Evolutionary conservation across 2,113 vertebrate genomes (phyloP), one percentile per base, ranked within the genome.

Genomic region (Oncorhynchus clarkii): DNA sequence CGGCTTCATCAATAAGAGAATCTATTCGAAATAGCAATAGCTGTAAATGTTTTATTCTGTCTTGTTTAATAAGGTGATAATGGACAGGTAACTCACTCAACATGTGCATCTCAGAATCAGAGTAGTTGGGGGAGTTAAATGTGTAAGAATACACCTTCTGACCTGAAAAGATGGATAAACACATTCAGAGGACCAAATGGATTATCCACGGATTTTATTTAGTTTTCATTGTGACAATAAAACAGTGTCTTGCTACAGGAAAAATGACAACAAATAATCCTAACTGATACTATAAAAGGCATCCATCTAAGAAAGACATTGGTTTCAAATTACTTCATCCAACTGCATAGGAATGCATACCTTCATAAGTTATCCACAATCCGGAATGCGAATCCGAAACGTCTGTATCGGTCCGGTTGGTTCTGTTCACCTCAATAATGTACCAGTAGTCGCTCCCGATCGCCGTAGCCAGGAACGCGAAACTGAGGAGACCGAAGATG

Each of bases 371-470:
- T 67, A 82, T 84, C 93, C 93, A 94, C 70, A 95, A 91, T 73
- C 92, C 93, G 0, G 71, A 86, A n/a, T 86, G 89, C 13, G 82
- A 92, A 45, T 78, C 86, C 67, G 90, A 71, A 57, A 82, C 80
- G 77, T 86, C 84, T 0, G 79, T 67, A n/a, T 88, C 82, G 14
- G 87, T 88, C 27, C 51, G n/a, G 59, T 92, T 92, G 16, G 27
- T 0, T 16, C 71, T 78, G 16, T 88, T 88, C 87, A 91, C 91
- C 69, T 92, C 86, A 74, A 93, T 92, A 49, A 94, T 80, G 87
- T 92, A 94, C 94, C 94, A 94, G 31, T 93, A 92, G 66, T 94
- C 91, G 34, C 90, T 93, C 74, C 89, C 89, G 8, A 94, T 84
- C 1, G 94, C 89, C 2, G 87, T 85, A 0, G 90, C 91, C 85